phyloP scores from a whole-genome alignment of 1,140 invertebrate species.

The Zaprionus camerounensis region DNA sequence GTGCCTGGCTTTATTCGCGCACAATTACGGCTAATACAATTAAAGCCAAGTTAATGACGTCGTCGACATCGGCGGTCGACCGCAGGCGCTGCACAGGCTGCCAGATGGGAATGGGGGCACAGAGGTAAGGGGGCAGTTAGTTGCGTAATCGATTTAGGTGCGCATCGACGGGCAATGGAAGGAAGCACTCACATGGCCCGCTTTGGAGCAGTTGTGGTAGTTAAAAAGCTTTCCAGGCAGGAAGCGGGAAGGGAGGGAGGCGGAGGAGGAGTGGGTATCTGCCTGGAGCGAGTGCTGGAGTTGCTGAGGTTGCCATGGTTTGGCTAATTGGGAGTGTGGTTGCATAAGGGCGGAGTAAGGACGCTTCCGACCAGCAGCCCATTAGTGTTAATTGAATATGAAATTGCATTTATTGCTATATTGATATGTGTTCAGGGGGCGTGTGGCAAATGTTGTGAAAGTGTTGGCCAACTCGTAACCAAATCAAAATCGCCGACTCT shows the following conservation, averaged over 20 bases:
- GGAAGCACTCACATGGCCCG: slow-evolving; percentile 37
- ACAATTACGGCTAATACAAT: slow-evolving; percentile 80
- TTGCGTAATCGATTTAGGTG: slow-evolving; percentile 80
- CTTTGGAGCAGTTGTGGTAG: slow-evolving; percentile 16
- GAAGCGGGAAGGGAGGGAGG: background rate
- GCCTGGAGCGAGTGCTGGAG: background rate
- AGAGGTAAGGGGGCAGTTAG: slow-evolving; percentile 23
- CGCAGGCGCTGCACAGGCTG: slow-evolving; percentile 27
- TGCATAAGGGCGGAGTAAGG: background rate
- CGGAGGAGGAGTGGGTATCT: background rate
- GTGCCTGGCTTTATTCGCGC: slow-evolving; percentile 69
- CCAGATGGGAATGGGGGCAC: background rate
- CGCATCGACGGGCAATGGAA: slow-evolving; percentile 53
- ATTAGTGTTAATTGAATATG: slow-evolving; percentile 81
- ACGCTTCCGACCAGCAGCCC: slow-evolving; percentile 43
- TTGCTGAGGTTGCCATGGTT: slow-evolving; percentile 12
- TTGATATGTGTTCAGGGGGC: slow-evolving; percentile 11
- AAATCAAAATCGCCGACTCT: slow-evolving; percentile 45
- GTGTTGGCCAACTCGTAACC: slow-evolving; percentile 32
- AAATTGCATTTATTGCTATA: slow-evolving; percentile 54
- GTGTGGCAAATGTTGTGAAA: slow-evolving; percentile 21
- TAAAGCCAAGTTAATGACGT: slow-evolving; percentile 74
- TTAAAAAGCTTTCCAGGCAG: slow-evolving; percentile 13
- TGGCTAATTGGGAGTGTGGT: slow-evolving; percentile 55
- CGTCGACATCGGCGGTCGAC: slow-evolving; percentile 43